phyloP scores from a whole-genome alignment of 2,888 invertebrate genomes.

The Rhagium mordax region DNA sequence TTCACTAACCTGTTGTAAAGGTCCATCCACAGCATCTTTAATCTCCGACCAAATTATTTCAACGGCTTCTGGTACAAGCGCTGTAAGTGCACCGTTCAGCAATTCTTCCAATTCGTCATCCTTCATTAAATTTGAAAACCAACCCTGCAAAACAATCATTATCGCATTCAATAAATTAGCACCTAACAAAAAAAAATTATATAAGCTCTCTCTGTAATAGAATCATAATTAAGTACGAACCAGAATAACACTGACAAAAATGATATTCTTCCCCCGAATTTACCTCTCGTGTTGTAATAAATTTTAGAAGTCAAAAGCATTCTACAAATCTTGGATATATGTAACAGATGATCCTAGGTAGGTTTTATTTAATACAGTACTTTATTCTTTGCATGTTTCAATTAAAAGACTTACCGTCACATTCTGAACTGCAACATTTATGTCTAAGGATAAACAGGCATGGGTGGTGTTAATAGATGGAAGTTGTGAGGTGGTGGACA shows the following conservation, averaged over 20 bases:
- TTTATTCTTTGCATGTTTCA: too few relatives aligned
- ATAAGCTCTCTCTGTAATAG: too few relatives aligned
- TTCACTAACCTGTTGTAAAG: conserved; percentile 39
- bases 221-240: too few relatives aligned
- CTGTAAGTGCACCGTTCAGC: conserved; percentile 39
- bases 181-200: too few relatives aligned
- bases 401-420: neutral
- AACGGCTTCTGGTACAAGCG: conserved; percentile 42
- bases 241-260: too few relatives aligned
- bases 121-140: conserved; percentile 45
- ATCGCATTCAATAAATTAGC: neutral
- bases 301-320: too few relatives aligned
- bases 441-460: neutral
- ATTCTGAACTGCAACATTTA: neutral
- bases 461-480: neutral
- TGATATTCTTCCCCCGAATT: too few relatives aligned
- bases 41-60: conserved; percentile 46
- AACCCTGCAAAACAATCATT: conserved; percentile 23
- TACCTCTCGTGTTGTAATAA: too few relatives aligned
- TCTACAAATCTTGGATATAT: too few relatives aligned
- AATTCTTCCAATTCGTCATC: conserved; percentile 44
- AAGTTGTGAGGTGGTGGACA: neutral
- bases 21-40: conserved; percentile 40
- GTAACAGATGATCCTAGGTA: too few relatives aligned
- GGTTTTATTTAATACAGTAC: too few relatives aligned